Evolutionary conservation across 1,140 invertebrate species (phyloP).

Genomic region (Megalopta genalis): DNA sequence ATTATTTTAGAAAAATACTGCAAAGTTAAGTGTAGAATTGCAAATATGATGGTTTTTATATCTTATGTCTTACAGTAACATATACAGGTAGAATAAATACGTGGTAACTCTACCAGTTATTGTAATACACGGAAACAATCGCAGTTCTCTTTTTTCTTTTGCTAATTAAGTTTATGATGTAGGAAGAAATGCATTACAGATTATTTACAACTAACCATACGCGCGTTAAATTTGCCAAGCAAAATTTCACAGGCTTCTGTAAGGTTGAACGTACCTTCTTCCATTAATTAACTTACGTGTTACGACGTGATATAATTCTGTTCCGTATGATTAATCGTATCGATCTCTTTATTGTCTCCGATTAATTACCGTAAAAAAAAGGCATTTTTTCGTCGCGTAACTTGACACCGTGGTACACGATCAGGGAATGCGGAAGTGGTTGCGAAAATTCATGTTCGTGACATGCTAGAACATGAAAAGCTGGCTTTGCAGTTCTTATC

Average conservation of each 20-base stretch:
- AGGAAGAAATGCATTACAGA: background rate
- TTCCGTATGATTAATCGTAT: background rate
- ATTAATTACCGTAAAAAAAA: slow-evolving; percentile 26
- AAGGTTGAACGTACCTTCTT: background rate
- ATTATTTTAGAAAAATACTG: too few relatives aligned
- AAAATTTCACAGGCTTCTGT: background rate
- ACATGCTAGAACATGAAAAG: slow-evolving; percentile 17
- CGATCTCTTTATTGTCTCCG: background rate
- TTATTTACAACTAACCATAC: background rate
- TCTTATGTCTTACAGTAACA: background rate
- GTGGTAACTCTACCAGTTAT: too few relatives aligned
- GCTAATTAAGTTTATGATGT: background rate
- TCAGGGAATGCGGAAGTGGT: slow-evolving; percentile 49
- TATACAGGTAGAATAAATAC: too few relatives aligned
- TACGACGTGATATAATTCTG: background rate
- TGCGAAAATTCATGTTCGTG: slow-evolving; percentile 49
- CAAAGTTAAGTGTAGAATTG: too few relatives aligned
- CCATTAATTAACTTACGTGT: background rate
- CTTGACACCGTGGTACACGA: slow-evolving; percentile 35
- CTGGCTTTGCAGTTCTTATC: background rate
- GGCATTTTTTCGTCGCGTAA: slow-evolving; percentile 13
- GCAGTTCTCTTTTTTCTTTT: background rate
- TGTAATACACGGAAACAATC: too few relatives aligned
- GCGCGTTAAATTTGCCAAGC: background rate
- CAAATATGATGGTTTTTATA: background rate